Base-by-base conservation (phyloP, 2,888 invertebrate species). In the Erebia palarica region DNA sequence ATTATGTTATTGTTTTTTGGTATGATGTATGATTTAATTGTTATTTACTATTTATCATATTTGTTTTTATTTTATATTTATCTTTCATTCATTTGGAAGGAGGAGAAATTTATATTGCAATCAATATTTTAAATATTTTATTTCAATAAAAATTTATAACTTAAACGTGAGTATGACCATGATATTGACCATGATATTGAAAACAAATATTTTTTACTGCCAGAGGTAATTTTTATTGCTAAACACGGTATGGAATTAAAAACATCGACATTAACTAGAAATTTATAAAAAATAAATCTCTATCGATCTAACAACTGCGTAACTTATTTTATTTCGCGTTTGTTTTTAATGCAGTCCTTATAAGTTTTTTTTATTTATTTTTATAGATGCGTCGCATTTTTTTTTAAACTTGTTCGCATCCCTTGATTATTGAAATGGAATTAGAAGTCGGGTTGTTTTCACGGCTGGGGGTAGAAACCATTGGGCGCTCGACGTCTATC, bases 401-500 rank as follows among this genome's bases (percentile, higher is more conserved):
- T 21, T 21, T 21, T 21, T 21, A 36, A 36, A 7, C 36, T 36
- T 36, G 36, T 7, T 36, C 7, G 36, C 36, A 36, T 36, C 5
- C 5, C 0, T 36, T 36, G 27, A 27, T 3, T 53, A 16, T 53
- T 53, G 53, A 16, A 53, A 16, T 1, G 55, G 55, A 55, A 18
- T 1, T 8, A 55, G 3, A 16, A 18, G 3, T 55, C 3, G 16
- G 16, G 1, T 44, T 42, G n/a, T 8, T 18, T n/a, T 21, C 47
- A 63, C 63, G 1, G 55, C 16, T 9, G 16, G 53, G 53, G 53
- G 8, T 49, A 21, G 18, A 63, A 63, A 47, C 63, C 47, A 21
- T 63, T 47, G 63, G 73, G 74, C 75, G 74, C 77, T 73, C 73
- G 78, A 36, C 80, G 81, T 82, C 86, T 83, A 82, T 78, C 36